phyloP scores from a whole-genome alignment of 2,888 invertebrate genomes.

The Hypena proboscidalis region DNA sequence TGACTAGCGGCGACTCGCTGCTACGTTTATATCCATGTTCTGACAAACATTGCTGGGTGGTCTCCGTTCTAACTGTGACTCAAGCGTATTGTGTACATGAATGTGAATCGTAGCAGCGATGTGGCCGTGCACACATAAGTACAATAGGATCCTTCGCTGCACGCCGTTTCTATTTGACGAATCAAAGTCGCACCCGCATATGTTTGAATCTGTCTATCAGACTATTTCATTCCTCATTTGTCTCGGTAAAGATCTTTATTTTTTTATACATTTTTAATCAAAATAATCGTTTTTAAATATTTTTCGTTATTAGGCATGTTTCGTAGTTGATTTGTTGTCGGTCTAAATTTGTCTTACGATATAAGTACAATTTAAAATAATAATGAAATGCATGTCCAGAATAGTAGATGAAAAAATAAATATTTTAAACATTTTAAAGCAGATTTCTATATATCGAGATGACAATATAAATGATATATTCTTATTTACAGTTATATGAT shows the following conservation, averaged over 20 bases:
- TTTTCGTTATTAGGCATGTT: slow-evolving; percentile 61
- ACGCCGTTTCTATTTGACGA: slow-evolving; percentile 12
- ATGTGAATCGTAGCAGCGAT: too few relatives aligned
- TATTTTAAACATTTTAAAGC: slow-evolving; percentile 78
- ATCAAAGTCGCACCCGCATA: slow-evolving; percentile 16
- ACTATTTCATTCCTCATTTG: slow-evolving; percentile 77
- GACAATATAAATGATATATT: slow-evolving; percentile 79
- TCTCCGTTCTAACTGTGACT: neutral
- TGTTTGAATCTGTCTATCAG: slow-evolving; percentile 53
- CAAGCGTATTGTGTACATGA: slow-evolving; percentile 5
- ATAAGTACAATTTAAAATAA: slow-evolving; percentile 79
- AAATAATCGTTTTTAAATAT: slow-evolving; percentile 38
- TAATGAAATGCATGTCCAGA: slow-evolving; percentile 74
- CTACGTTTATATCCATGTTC: slow-evolving; percentile 1
- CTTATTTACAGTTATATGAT: slow-evolving; percentile 78
- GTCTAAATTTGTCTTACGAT: slow-evolving; percentile 77
- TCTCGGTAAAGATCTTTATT: slow-evolving; percentile 82
- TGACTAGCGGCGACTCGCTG: slow-evolving; percentile 19
- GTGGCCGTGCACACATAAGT: slow-evolving; percentile 13
- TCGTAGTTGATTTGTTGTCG: slow-evolving; percentile 65
- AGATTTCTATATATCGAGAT: slow-evolving; percentile 81
- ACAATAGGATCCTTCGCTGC: slow-evolving; percentile 17
- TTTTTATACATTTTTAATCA: slow-evolving; percentile 76
- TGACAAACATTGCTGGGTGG: neutral
- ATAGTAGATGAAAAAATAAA: slow-evolving; percentile 64